Percentiles rank a stretch among this genome's conserved stretches.
Conservation (phyloP, 2,113 vertebrate species). For the Protobothrops flavoviridis region DNA sequence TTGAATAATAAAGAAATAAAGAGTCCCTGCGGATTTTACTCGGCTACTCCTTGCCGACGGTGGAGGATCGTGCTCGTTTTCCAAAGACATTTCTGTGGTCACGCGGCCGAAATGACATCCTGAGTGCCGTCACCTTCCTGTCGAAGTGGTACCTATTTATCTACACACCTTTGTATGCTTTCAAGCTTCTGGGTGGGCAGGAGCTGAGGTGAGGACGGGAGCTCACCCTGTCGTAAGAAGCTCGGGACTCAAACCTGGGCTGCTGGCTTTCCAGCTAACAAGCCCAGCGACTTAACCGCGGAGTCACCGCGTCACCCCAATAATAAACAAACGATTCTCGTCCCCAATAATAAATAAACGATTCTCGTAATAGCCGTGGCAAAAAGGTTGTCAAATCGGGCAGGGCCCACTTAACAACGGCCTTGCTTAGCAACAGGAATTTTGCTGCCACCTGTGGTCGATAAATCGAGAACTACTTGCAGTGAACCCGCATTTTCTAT, state of each 20-base stretch:
- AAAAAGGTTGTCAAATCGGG: not conserved
- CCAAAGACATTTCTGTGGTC: fast-evolving
- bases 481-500: no score
- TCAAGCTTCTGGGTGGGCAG: not conserved
- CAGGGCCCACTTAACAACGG: not conserved
- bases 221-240: fast-evolving
- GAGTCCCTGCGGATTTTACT: not conserved
- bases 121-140: not conserved
- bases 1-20: no score
- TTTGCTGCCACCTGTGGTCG: not conserved
- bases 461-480: no score
- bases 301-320: not conserved
- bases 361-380: not conserved
- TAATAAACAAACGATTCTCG: not conserved
- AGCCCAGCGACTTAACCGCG: not conserved
- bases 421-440: not conserved
- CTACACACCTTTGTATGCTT: not conserved
- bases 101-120: not conserved
- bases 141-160: not conserved
- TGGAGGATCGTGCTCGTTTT: not conserved
- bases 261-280: not conserved
- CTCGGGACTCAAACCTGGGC: not conserved
- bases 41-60: not conserved
- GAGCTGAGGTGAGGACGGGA: not conserved
- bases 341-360: not conserved